A percentile compares a stretch with the other conserved stretches of the same genome.
Conservation (phyloP, 1,140 invertebrate species). For the Campoletis sonorensis region DNA sequence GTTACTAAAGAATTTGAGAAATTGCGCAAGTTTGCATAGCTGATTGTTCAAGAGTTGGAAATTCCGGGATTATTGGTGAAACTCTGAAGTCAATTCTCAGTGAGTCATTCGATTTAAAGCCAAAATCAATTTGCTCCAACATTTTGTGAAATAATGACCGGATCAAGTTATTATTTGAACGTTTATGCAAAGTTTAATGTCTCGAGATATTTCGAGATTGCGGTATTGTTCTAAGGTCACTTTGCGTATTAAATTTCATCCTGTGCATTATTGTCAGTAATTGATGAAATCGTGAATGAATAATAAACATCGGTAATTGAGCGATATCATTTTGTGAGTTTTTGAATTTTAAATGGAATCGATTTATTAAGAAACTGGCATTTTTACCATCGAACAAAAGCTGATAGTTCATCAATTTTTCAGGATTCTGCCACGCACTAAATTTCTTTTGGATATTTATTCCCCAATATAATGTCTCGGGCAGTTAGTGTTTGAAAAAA, state of each 20-base stretch:
- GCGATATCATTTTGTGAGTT: not conserved
- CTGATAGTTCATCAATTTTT: too few species aligned
- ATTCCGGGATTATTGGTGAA: not conserved
- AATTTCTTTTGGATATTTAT: too few species aligned
- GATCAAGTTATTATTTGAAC: not conserved
- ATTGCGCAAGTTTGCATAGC: not conserved
- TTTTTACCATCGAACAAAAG: too few species aligned
- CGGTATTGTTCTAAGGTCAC: too few species aligned
- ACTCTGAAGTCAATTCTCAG: not conserved
- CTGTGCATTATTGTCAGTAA: too few species aligned
- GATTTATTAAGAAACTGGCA: too few species aligned
- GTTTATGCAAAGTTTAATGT: not conserved
- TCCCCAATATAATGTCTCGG: too few species aligned
- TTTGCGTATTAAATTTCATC: too few species aligned
- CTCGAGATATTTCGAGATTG: too few species aligned
- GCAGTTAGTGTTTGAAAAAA: too few species aligned
- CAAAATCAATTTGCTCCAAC: not conserved
- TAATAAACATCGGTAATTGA: not conserved
- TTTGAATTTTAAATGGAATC: too few species aligned
- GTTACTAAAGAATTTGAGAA: constrained; percentile 12
- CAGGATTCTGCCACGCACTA: too few species aligned
- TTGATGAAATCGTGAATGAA: not conserved
- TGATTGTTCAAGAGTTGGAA: not conserved
- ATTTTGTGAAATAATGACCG: not conserved
- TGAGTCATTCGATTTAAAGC: not conserved